These are phyloP conservation scores for Deilephila elpenor DNA, from an alignment of 2,888 invertebrate genomes.

Conservation along the genomic window DNA sequence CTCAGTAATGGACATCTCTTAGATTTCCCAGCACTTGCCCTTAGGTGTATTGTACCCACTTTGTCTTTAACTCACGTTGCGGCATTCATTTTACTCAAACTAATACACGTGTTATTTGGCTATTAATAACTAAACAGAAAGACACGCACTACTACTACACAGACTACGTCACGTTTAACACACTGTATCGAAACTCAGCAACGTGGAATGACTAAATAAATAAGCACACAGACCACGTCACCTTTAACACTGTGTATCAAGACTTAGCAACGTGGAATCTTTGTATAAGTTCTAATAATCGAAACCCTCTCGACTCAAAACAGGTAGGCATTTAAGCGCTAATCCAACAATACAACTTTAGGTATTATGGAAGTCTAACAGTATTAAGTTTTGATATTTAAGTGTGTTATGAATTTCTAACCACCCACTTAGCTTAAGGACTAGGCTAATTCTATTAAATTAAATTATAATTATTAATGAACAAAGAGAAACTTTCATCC, in stretches of 20 bases:
- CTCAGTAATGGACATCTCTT: no score
- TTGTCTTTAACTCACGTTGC: no score
- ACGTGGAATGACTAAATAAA: slow-evolving; percentile 20
- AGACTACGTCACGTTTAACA: neutral
- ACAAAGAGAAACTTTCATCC: neutral
- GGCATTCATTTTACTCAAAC: no score
- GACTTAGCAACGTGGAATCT: slow-evolving; percentile 21
- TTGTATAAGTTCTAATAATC: slow-evolving; percentile 28
- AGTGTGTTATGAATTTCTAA: slow-evolving; percentile 16
- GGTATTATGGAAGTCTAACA: slow-evolving; percentile 44
- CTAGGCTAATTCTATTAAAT: neutral
- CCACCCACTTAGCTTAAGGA: neutral
- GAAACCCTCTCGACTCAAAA: slow-evolving; percentile 18
- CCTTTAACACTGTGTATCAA: neutral
- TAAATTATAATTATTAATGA: neutral
- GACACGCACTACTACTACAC: no score
- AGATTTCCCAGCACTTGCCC: no score
- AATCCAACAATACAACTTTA: slow-evolving; percentile 43
- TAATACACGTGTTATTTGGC: no score
- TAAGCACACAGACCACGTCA: neutral
- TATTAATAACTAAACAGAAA: no score
- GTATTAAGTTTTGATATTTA: slow-evolving; percentile 31
- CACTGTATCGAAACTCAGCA: neutral
- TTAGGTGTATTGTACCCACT: no score
- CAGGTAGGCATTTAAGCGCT: slow-evolving; percentile 31